phyloP scores from a whole-genome alignment of 2,888 invertebrate species.

The Therioaphis trifolii region DNA sequence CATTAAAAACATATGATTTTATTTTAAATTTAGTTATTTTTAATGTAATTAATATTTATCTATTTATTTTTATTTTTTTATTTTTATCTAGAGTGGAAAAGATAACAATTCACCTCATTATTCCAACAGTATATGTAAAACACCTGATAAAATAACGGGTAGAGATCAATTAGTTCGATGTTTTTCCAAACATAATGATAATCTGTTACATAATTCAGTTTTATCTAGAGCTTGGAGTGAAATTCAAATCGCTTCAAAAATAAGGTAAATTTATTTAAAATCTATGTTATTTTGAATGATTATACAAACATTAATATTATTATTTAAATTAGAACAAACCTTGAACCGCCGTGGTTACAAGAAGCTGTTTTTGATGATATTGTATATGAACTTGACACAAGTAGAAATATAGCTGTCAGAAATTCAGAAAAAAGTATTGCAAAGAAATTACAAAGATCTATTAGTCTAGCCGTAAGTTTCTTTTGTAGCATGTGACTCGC shows the following conservation, averaged over 20 bases:
- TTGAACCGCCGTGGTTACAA: constrained; percentile 85
- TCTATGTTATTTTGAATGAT: neutral
- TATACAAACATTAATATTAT: constrained; percentile 8
- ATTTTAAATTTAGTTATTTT: neutral
- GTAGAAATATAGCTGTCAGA: constrained; percentile 79
- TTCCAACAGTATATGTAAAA: constrained; percentile 42
- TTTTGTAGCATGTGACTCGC: neutral
- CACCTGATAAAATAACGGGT: constrained; percentile 29
- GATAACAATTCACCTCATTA: constrained; percentile 38
- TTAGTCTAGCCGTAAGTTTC: constrained; percentile 54
- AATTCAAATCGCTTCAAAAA: constrained; percentile 72
- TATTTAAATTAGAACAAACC: constrained; percentile 70
- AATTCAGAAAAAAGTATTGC: constrained; percentile 23
- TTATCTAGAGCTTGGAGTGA: constrained; percentile 82
- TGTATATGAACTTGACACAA: constrained; percentile 83
- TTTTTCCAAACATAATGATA: constrained; percentile 41
- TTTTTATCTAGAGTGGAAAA: constrained; percentile 39
- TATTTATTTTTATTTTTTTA: too few relatives aligned
- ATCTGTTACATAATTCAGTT: constrained; percentile 70
- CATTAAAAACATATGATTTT: neutral
- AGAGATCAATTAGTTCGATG: constrained; percentile 32
- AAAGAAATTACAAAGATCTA: constrained; percentile 44
- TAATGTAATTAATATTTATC: neutral
- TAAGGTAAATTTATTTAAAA: constrained; percentile 67
- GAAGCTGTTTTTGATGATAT: constrained; percentile 88